Conservation (phyloP, 2,888 invertebrate species). For the Euphydryas editha region DNA sequence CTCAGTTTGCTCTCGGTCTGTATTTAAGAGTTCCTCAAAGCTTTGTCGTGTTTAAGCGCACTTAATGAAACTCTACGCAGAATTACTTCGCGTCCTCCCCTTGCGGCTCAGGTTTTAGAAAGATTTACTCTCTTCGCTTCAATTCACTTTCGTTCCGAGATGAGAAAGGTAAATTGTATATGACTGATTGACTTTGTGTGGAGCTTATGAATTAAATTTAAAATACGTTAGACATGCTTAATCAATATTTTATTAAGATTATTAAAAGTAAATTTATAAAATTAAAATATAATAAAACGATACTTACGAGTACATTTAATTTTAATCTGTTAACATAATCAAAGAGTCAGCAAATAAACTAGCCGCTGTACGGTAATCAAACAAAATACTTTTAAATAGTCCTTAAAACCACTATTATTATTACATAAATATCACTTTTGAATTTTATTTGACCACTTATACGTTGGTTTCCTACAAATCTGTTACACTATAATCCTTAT, state of each 20-base stretch:
- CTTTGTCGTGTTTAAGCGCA: constrained; percentile 64
- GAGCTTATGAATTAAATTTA: background rate
- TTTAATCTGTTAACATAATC: constrained; percentile 27
- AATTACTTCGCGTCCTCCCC: constrained; percentile 53
- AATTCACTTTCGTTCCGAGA: constrained; percentile 59
- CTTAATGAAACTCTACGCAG: constrained; percentile 67
- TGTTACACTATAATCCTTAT: background rate
- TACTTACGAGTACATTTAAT: too few relatives aligned
- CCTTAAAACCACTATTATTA: constrained; percentile 34
- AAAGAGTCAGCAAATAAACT: constrained; percentile 22
- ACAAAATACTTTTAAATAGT: constrained; percentile 35
- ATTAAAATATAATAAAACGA: too few relatives aligned
- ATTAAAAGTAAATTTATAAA: too few relatives aligned
- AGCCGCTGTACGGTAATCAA: constrained; percentile 19
- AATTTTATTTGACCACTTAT: constrained; percentile 27
- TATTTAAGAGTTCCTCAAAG: constrained; percentile 50
- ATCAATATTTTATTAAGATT: too few relatives aligned
- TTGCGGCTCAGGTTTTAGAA: constrained; percentile 56
- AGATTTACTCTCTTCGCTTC: constrained; percentile 53
- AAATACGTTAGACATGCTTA: background rate
- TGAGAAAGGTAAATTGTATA: constrained; percentile 40
- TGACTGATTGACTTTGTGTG: background rate
- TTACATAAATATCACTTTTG: constrained; percentile 28
- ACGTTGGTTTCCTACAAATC: background rate
- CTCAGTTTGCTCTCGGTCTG: constrained; percentile 43